Base-by-base conservation (phyloP, 2,797 vertebrate species). In the Vespertilio murinus region DNA sequence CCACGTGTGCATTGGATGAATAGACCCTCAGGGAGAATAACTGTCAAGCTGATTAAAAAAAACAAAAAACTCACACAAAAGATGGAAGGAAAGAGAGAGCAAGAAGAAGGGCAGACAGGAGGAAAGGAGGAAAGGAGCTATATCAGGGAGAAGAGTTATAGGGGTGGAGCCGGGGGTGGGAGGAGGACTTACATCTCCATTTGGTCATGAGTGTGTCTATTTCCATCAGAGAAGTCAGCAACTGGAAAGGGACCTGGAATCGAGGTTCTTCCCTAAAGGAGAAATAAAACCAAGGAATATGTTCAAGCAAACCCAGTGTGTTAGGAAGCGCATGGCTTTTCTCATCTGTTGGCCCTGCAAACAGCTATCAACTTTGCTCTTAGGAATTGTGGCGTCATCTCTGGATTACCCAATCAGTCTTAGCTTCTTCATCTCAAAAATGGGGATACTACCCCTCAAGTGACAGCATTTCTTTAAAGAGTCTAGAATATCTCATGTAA, bases 191-290 rank as follows among this genome's bases (percentile, higher is more conserved):
- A 99, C 99, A 99, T 99, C 99, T 99, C 99, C 99, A 99, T 97
- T 99, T 99, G 77, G 99, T 99, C 99, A 99, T 99, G 85, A 99
- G 99, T 3, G 98, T 98, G 96, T 99, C 99, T 0, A 99, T 98
- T 77, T 99, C 99, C 99, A 99, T 99, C 35, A 99, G 98, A 71
- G 97, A 99, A 11, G 98, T 99, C 88, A 99, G 98, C 95, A 99
- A 98, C 98, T 99, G 99, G 97, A 99, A 99, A 2, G 99, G 99
- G 83, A 99, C 99, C 97, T 99, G 99, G 97, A 99, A 99, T 73
- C 99, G 98, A 23, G 99, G 99, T 95, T 99, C 99, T 78, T 99
- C 99, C 96, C 99, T 99, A n/a, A 52, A 83, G 75, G 45, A n/a
- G 82, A 77, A 59, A 28, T 8, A 61, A 52, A 8, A 67, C 77